phyloP scores from a whole-genome alignment of 2,888 invertebrate species.

The Drosophila meridiana region DNA sequence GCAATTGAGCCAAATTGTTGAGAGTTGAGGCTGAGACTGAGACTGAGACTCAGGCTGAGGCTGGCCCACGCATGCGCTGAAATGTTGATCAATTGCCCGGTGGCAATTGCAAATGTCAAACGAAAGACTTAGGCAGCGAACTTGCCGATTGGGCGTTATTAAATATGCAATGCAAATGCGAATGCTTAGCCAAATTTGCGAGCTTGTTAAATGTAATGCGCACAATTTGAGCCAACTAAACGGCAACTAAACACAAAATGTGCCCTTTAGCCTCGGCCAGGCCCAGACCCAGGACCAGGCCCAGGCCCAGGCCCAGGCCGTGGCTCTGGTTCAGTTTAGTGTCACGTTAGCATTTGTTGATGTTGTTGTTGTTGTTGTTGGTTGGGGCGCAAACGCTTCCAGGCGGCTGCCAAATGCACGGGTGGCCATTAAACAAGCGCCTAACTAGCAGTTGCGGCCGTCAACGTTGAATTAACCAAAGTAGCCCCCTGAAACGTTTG shows the following conservation, averaged over 20 bases:
- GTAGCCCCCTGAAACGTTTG: constrained; percentile 59
- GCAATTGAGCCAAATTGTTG: constrained; percentile 67
- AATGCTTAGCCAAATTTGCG: constrained; percentile 62
- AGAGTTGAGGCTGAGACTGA: not conserved
- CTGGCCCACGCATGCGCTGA: constrained; percentile 69
- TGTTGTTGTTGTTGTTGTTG: constrained; percentile 29
- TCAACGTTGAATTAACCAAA: constrained; percentile 78
- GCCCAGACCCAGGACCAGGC: constrained; percentile 11
- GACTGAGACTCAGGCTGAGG: not conserved
- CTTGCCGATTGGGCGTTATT: constrained; percentile 61
- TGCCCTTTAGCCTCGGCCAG: constrained; percentile 74
- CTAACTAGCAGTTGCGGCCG: constrained; percentile 75
- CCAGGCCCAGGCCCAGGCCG: constrained; percentile 1
- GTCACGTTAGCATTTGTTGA: constrained; percentile 74
- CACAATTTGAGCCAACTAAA: constrained; percentile 64
- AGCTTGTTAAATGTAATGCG: constrained; percentile 77
- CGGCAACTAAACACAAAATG: constrained; percentile 61
- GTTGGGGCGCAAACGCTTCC: constrained; percentile 56
- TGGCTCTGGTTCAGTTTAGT: constrained; percentile 61
- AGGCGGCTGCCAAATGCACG: constrained; percentile 68
- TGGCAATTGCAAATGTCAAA: constrained; percentile 70
- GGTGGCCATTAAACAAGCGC: constrained; percentile 70
- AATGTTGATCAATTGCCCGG: constrained; percentile 53
- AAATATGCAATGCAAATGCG: constrained; percentile 72
- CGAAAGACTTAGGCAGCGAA: constrained; percentile 76